These are phyloP conservation scores for Mesoclemmys tuberculata DNA, from an alignment of 2,113 vertebrate genomes.

Conservation along the genomic window DNA sequence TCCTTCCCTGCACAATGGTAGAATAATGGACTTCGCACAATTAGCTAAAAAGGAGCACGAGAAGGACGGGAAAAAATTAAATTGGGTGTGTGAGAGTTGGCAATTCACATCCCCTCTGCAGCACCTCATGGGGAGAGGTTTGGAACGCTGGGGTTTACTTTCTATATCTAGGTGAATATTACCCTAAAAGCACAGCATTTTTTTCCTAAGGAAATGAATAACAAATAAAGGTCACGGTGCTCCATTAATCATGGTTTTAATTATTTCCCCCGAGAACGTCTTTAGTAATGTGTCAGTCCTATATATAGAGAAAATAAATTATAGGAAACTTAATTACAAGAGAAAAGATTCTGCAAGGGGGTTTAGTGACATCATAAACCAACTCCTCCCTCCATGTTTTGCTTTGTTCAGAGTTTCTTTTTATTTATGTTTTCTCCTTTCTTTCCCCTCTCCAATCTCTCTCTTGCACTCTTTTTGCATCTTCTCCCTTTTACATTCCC, in stretches of 20 bases:
- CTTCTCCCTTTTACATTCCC: not conserved
- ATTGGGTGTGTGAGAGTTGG: too few species aligned
- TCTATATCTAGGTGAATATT: not conserved
- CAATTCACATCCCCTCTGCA: not conserved
- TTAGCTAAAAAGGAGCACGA: not conserved
- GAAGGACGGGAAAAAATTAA: not conserved
- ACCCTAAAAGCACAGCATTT: slow-evolving; percentile 39
- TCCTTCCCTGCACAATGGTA: not conserved
- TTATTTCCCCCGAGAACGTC: slow-evolving; percentile 65
- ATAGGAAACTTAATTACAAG: slow-evolving; percentile 49
- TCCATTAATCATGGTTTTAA: slow-evolving; percentile 71
- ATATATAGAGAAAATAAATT: slow-evolving; percentile 47
- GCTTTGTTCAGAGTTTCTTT: not conserved
- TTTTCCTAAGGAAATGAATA: slow-evolving; percentile 62
- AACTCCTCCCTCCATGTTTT: not conserved
- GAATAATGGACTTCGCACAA: not conserved
- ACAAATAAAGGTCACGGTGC: slow-evolving; percentile 50
- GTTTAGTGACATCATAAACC: not conserved
- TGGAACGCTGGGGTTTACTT: not conserved
- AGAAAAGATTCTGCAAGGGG: slow-evolving; percentile 48
- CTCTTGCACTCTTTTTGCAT: not conserved
- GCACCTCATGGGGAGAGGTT: not conserved
- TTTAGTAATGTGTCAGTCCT: slow-evolving; percentile 49
- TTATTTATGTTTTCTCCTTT: not conserved
- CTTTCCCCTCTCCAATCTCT: not conserved